Evolutionary conservation across 2,888 invertebrate species (phyloP), one percentile per base, ranked within the genome.

Genomic region (Zeuzera pyrina): DNA sequence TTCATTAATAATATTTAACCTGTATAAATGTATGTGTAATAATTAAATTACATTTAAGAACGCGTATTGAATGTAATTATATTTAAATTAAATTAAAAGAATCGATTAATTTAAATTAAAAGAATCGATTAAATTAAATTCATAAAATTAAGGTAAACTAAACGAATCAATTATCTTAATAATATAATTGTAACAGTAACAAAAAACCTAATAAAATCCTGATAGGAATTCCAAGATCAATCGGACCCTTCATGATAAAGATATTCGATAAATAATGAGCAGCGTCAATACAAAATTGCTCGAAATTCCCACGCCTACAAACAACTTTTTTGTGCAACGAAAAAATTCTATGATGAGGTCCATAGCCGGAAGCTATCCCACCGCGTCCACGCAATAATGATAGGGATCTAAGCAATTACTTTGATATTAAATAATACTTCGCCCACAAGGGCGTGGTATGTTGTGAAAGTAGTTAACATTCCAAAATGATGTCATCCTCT

Each of bases 381-480:
- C 47, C 45, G 50, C 55, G 58, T 55, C 51, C 49, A 46, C 56
- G 61, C 59, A 57, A 58, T 77, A 74, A 78, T 76, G 71, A 79
- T 77, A 74, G 67, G 65, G 63, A 76, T 73, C 70, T 64, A 49
- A 57, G 65, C 61, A 72, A 78, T 76, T 74, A 73, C 15, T 62
- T 58, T 49, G 51, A 48, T 56, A 67, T 69, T 60, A 66, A 59
- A 64, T 57, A 60, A 68, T 54, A 61, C 51, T 52, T 56, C 54
- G 45, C 53, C 57, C 52, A 56, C 54, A 50, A 56, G 52, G 62
- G 59, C 51, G 60, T 54, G 62, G 57, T 47, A 23, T 45, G 37
- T 39, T 43, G 57, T 57, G 61, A 59, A 66, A 63, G 62, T 47
- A 45, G 34, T n/a, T n/a, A n/a, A 34, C 35, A 43, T 50, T 54